Evolutionary conservation across 2,888 invertebrate genomes (phyloP), one percentile per base, ranked within the genome.

Genomic region (Mimachlamys varia): DNA sequence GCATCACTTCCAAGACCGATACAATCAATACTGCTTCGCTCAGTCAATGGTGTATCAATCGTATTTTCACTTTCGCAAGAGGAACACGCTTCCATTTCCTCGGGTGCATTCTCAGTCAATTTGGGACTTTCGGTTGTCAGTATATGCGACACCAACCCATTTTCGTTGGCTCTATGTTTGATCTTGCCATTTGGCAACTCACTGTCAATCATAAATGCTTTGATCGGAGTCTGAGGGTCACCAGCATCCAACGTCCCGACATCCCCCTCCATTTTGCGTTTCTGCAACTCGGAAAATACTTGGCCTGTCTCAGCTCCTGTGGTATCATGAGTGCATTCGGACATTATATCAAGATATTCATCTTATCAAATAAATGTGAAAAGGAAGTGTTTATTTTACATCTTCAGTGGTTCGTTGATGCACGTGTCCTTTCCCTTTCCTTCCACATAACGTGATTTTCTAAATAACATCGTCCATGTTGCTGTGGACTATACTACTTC

Each of bases 131-230:
- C 87, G 50, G 93, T 58, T 87, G 92, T 91, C 17, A 91, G 44
- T 49, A 90, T 89, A 88, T 91, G 92, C 50, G 90, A 89, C 44
- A 95, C 92, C 55, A 94, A 55, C 44, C 95, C 94, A 89, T 95
- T 95, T 88, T 93, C 93, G 44, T 94, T 94, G 37, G 92, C 92
- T 38, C 92, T 91, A 55, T 94, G 92, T 90, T 92, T 93, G 44
- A 93, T 92, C 90, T 94, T 92, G 38, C 94, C 94, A 90, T 94
- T 94, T 88, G 92, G 93, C 33, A 92, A 89, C 87, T 89, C 89
- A 22, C 89, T 90, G 38, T 91, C 91, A 2, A 88, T 90, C 33
- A 89, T 92, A 89, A 87, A 62, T 88, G 88, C 33, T 89, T 15
- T 88, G 50, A n/a, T 76, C 55, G 53, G n/a, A 33, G 58, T 50